A percentile compares a stretch with the other conserved stretches of the same genome.
These are phyloP conservation scores for Spinibarbus caldwelli DNA, from an alignment of 2,797 vertebrate genomes.

Conservation along the genomic window DNA sequence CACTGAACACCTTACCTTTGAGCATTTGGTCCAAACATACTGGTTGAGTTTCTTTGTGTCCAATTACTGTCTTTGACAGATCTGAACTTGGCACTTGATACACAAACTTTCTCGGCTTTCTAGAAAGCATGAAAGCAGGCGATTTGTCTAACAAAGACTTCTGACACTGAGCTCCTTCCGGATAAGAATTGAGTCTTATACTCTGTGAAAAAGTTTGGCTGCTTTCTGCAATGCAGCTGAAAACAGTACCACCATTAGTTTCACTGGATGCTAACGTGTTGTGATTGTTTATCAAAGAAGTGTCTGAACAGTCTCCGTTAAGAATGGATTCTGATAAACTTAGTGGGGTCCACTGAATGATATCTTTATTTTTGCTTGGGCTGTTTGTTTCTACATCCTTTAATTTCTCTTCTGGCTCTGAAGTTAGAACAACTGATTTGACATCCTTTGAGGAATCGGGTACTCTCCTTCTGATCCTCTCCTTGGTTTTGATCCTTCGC, in stretches of 20 bases:
- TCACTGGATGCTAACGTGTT: background rate
- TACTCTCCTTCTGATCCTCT: slow-evolving; percentile 73
- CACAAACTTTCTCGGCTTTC: slow-evolving; percentile 85
- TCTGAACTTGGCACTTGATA: slow-evolving; percentile 77
- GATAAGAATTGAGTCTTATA: slow-evolving; percentile 15
- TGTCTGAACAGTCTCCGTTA: slow-evolving; percentile 55
- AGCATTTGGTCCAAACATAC: slow-evolving; percentile 19
- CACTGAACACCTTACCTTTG: slow-evolving; percentile 23
- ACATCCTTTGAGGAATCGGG: slow-evolving; percentile 55
- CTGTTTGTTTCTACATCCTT: slow-evolving; percentile 3
- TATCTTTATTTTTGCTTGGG: slow-evolving; percentile 53
- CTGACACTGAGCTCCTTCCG: slow-evolving; percentile 10
- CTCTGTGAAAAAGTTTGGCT: slow-evolving; percentile 1
- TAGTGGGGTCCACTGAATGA: slow-evolving; percentile 84
- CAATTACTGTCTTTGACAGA: slow-evolving; percentile 44
- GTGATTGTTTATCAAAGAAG: slow-evolving; percentile 5
- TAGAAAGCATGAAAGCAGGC: slow-evolving; percentile 70
- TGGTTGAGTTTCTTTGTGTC: slow-evolving; percentile 19
- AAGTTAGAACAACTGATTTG: background rate
- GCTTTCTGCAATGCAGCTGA: slow-evolving; percentile 4
- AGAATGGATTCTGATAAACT: slow-evolving; percentile 72
- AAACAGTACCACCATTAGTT: slow-evolving; percentile 15
- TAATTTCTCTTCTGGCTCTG: slow-evolving; percentile 18
- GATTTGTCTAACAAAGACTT: slow-evolving; percentile 47
- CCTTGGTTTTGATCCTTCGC: slow-evolving; percentile 75